These are phyloP conservation scores for Phlogophora meticulosa DNA, from an alignment of 2,888 invertebrate species.

Conservation along the genomic window DNA sequence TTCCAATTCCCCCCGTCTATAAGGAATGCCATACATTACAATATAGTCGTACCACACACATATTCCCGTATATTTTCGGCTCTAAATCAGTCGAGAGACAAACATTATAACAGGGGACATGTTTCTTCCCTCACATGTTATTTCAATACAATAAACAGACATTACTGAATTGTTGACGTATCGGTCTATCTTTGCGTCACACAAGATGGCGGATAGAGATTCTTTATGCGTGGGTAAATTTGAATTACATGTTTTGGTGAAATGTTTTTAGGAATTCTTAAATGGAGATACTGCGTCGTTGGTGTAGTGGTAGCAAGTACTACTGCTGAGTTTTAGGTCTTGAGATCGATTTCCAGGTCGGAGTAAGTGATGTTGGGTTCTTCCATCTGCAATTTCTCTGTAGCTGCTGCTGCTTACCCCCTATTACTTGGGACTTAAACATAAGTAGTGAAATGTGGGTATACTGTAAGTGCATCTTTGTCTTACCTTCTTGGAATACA, in stretches of 20 bases:
- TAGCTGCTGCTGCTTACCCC: no score
- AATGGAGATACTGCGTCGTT: no score
- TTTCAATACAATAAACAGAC: conserved; percentile 58
- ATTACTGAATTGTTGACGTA: conserved; percentile 32
- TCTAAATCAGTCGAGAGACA: conserved; percentile 44
- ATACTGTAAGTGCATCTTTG: no score
- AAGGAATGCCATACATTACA: conserved; percentile 29
- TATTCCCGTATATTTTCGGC: conserved; percentile 28
- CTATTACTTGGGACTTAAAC: no score
- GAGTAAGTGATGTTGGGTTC: no score
- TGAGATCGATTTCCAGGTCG: no score
- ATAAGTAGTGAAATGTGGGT: no score
- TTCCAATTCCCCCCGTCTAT: conserved; percentile 15
- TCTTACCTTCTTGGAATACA: no score
- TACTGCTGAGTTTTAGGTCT: no score
- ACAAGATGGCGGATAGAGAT: conserved; percentile 18
- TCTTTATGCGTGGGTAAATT: conserved; percentile 6
- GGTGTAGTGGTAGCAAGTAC: no score
- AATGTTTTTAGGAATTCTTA: background rate
- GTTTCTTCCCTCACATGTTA: conserved; percentile 39
- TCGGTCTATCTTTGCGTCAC: conserved; percentile 13
- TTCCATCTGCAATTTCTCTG: no score
- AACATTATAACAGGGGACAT: conserved; percentile 38
- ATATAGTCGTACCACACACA: conserved; percentile 32
- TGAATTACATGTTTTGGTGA: background rate